A percentile compares a stretch with the other conserved stretches of the same genome.
These are phyloP conservation scores for Apomyelois bistriatella DNA, from an alignment of 2,888 invertebrate species.

Conservation along the genomic window DNA sequence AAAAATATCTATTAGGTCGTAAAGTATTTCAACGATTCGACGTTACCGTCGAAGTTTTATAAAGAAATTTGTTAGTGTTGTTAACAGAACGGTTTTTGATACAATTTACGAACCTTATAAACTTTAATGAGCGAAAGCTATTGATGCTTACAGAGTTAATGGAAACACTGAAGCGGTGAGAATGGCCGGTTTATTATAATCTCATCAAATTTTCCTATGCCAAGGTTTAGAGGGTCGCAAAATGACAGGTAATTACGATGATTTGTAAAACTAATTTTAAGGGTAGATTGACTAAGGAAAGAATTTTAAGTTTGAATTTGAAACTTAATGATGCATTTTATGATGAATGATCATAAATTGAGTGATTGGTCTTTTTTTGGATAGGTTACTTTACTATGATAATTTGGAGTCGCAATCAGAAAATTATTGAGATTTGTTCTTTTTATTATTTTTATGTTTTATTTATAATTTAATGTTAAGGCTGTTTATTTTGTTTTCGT, in stretches of 20 bases:
- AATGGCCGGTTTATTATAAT: constrained; percentile 48
- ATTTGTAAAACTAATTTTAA: not conserved
- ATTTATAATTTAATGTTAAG: too few species aligned
- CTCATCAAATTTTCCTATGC: constrained; percentile 54
- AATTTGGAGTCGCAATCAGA: too few species aligned
- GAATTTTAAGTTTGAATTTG: not conserved
- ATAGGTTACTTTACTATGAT: too few species aligned
- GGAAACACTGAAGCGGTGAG: constrained; percentile 51
- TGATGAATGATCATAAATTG: not conserved
- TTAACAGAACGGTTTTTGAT: constrained; percentile 62
- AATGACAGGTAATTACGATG: constrained; percentile 13
- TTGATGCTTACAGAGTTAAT: constrained; percentile 61
- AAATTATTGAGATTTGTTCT: too few species aligned
- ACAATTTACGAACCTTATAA: constrained; percentile 68
- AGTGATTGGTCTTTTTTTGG: too few species aligned
- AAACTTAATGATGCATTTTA: not conserved
- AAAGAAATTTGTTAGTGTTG: constrained; percentile 64
- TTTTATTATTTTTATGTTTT: too few species aligned
- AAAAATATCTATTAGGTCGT: constrained; percentile 37
- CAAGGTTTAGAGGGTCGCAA: constrained; percentile 31
- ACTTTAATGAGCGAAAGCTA: constrained; percentile 61
- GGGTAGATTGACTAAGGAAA: not conserved
- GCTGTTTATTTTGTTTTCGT: too few species aligned
- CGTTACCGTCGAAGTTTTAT: constrained; percentile 51
- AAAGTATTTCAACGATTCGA: constrained; percentile 52